These are phyloP conservation scores for Coenonympha arcania DNA, from an alignment of 2,888 invertebrate species.

Conservation along the genomic window DNA sequence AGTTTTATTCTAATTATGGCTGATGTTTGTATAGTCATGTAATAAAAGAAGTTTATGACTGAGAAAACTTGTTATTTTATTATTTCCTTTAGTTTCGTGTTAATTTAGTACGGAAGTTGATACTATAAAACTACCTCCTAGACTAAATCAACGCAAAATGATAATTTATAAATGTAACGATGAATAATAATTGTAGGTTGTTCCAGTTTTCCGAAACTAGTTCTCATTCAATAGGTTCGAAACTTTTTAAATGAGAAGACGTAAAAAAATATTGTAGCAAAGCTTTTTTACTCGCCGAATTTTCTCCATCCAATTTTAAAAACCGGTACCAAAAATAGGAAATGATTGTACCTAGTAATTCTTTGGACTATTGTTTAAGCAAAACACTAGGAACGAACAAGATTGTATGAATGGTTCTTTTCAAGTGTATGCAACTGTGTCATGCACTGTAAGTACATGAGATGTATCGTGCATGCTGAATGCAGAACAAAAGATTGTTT, in stretches of 20 bases:
- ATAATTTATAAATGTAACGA: no score
- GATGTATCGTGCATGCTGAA: slow-evolving; percentile 18
- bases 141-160: no score
- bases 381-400: slow-evolving; percentile 1
- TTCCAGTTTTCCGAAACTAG: no score
- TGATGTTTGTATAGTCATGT: slow-evolving; percentile 70
- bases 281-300: no score
- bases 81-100: slow-evolving; percentile 3
- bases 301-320: not conserved
- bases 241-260: no score
- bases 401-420: slow-evolving; percentile 19
- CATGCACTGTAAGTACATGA: slow-evolving; percentile 12
- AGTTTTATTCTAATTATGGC: slow-evolving; percentile 62
- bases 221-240: no score
- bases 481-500: slow-evolving; percentile 14
- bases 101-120: no score
- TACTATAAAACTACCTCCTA: no score
- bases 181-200: no score
- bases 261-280: no score
- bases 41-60: slow-evolving; percentile 70
- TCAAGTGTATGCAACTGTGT: slow-evolving; percentile 10
- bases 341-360: not conserved
- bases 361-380: not conserved
- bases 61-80: slow-evolving; percentile 35
- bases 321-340: not conserved